Evolutionary conservation across 2,888 invertebrate species (phyloP).

Genomic region (Lasioglossum zephyrum): DNA sequence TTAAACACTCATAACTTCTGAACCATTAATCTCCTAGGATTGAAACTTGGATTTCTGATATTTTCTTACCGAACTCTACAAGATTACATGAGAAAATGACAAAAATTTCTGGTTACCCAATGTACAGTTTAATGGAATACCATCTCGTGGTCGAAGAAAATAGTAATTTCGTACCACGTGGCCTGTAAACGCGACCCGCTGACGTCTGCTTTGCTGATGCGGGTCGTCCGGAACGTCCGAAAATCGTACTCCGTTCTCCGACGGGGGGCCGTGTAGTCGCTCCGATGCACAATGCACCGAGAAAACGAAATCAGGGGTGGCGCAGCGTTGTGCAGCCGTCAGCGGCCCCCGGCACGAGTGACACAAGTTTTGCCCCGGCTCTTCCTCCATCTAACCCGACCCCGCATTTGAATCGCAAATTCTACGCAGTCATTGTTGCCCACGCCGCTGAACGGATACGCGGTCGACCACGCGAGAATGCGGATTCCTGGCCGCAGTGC

Average conservation of each 20-base stretch:
- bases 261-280: not conserved
- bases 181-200: not conserved
- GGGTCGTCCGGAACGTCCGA: not conserved
- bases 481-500: slow-evolving; percentile 30
- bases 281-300: slow-evolving; percentile 1
- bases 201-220: not conserved
- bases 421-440: slow-evolving; percentile 51
- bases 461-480: slow-evolving; percentile 34
- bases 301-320: slow-evolving; percentile 28
- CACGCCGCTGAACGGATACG: slow-evolving; percentile 48
- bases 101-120: too few species aligned
- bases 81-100: too few species aligned
- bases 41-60: too few species aligned
- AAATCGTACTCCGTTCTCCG: not conserved
- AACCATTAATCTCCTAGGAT: too few species aligned
- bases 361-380: slow-evolving; percentile 53
- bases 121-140: not conserved
- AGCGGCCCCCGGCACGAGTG: slow-evolving; percentile 42
- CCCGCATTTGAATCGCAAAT: slow-evolving; percentile 71
- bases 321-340: slow-evolving; percentile 52
- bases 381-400: not conserved
- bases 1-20: too few species aligned
- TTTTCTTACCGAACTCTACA: too few species aligned
- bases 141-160: not conserved
- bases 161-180: not conserved